phyloP scores from a whole-genome alignment of 1,140 invertebrate species.

The Antheraea pernyi region DNA sequence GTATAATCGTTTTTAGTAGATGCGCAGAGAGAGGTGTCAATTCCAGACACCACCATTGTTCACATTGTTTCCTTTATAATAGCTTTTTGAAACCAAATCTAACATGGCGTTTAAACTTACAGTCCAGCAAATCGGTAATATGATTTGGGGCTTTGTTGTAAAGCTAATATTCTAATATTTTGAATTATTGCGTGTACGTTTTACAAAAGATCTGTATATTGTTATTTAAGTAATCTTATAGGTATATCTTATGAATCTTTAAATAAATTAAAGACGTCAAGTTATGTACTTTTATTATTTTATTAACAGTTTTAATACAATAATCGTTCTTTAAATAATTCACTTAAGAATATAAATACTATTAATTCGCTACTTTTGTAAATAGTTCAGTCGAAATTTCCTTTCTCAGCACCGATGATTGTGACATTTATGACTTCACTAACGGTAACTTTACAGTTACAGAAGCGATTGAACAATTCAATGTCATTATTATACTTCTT shows the following conservation, averaged over 20 bases:
- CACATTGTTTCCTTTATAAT: no score
- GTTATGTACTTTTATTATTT: conserved; percentile 9
- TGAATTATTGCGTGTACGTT: conserved; percentile 3
- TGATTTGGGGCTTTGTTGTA: not conserved
- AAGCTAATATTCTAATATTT: not conserved
- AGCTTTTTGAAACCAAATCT: no score
- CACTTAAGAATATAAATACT: not conserved
- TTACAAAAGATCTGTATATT: conserved; percentile 13
- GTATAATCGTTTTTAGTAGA: no score
- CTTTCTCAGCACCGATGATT: not conserved
- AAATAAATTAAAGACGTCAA: conserved; percentile 4
- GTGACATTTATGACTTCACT: not conserved
- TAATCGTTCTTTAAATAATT: not conserved
- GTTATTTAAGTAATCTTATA: not conserved
- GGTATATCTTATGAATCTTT: not conserved
- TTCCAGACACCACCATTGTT: no score
- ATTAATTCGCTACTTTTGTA: not conserved
- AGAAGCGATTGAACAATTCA: conserved; percentile 5
- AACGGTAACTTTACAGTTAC: conserved; percentile 19
- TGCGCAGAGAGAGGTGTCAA: no score
- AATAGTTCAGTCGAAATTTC: not conserved
- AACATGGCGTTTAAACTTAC: no score
- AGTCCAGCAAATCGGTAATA: no score
- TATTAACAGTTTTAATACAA: not conserved
- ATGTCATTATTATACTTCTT: conserved; percentile 4